Base-by-base conservation (phyloP, 1,140 invertebrate species). In the Hirudo medicinalis region DNA sequence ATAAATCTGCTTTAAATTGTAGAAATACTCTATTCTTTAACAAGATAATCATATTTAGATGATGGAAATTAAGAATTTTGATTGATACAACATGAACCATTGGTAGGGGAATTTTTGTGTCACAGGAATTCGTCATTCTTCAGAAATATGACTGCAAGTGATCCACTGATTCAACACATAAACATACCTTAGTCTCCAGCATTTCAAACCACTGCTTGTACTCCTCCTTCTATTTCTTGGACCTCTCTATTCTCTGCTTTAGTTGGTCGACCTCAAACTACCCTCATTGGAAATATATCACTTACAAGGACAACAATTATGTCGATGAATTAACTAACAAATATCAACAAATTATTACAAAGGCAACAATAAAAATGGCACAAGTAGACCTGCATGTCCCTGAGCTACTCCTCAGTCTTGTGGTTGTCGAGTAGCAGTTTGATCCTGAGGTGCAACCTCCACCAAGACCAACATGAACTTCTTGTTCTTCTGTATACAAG, bases 391-490 rank as follows among this genome's bases (percentile, higher is more conserved):
- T 87, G 89, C 84, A 86, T 89, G 72, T 84, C 83, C 77, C 86
- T 87, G 6, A 95, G 85, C 77, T 93, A 89, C 81, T 95, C 90
- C 80, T 96, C 92, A n/a, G 91, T 94, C 70, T 92, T 86, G 80
- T 94, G 90, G 8, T 95, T 92, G 79, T 93, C 92, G 25, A 96
- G 84, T 69, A 96, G 84, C 25, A 92, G 93, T 54, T 90, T 89
- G 43, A 96, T 89, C 76, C 91, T 88, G 29, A 93, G 89, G 78
- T 94, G 87, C 67, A 96, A 84, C 70, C 91, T 85, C 92, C 93
- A 96, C 93, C 92, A 96, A 6, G 90, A 88, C 92, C 93, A 96
- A 86, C 79, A 95, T 86, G 78, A 93, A 90, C 76, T 92, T 93
- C 74, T 90, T 87, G 84, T 96, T 96, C 72, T 90, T 87, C 79